Evolutionary conservation across 2,888 invertebrate genomes (phyloP).

Genomic region (Drosophila lacicola): DNA sequence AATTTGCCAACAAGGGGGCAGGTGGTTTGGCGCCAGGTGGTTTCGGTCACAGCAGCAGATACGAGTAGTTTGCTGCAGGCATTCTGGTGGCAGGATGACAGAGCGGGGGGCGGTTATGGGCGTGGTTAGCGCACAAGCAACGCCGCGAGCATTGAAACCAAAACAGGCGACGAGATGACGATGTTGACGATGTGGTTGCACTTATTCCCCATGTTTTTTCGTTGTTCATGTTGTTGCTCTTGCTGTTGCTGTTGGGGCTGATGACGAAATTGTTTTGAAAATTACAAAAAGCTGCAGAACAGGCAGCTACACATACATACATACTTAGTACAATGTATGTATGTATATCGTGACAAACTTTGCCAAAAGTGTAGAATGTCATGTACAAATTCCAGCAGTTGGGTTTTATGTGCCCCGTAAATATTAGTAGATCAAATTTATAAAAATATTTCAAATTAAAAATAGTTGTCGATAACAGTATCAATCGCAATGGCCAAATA

Average conservation of each 20-base stretch:
- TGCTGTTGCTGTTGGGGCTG: constrained; percentile 40
- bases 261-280: constrained; percentile 78
- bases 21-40: constrained; percentile 33
- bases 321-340: constrained; percentile 1
- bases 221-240: constrained; percentile 4
- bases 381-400: neutral
- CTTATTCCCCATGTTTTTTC: constrained; percentile 40
- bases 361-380: constrained; percentile 1
- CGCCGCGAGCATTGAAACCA: constrained; percentile 71
- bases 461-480: neutral
- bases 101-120: neutral
- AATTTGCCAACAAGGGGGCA: constrained; percentile 59
- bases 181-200: constrained; percentile 67
- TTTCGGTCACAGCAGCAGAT: constrained; percentile 18
- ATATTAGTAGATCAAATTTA: constrained; percentile 4
- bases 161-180: constrained; percentile 60
- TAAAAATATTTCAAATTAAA: neutral
- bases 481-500: too few relatives aligned
- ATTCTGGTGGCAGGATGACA: neutral
- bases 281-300: constrained; percentile 46
- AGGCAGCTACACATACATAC: constrained; percentile 18
- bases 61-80: constrained; percentile 12
- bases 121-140: constrained; percentile 43
- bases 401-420: neutral
- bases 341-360: neutral